A percentile compares a stretch with the other conserved stretches of the same genome.
These are phyloP conservation scores for Eledona agricola DNA, from an alignment of 2,888 invertebrate genomes.

Conservation along the genomic window DNA sequence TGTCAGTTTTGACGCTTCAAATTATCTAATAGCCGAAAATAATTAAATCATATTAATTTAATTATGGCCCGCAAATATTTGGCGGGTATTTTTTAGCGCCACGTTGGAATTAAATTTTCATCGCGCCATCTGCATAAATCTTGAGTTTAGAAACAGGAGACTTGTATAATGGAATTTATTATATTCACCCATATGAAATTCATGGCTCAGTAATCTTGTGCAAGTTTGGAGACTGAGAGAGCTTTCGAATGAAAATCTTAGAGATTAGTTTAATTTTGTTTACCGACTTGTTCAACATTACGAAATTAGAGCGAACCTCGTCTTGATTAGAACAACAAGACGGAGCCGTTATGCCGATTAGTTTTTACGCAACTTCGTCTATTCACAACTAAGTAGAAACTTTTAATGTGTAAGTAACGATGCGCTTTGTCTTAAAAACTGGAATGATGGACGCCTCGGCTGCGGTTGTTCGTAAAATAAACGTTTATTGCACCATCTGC, in stretches of 20 bases:
- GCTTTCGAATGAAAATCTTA: conserved; percentile 17
- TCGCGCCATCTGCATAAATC: too few species aligned
- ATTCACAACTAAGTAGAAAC: too few species aligned
- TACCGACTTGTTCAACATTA: conserved; percentile 7
- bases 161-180: conserved; percentile 20
- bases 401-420: conserved; percentile 7
- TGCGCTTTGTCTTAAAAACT: conserved; percentile 7
- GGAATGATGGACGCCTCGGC: conserved; percentile 3
- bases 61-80: too few species aligned
- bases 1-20: too few species aligned
- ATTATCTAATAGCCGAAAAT: too few species aligned
- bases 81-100: too few species aligned
- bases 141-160: too few species aligned
- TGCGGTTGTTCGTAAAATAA: conserved; percentile 7
- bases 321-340: conserved; percentile 4
- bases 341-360: too few species aligned
- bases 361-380: too few species aligned
- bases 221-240: conserved; percentile 13
- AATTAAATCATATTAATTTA: too few species aligned
- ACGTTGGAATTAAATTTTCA: too few species aligned
- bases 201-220: conserved; percentile 15
- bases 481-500: conserved; percentile 15
- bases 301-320: conserved; percentile 8
- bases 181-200: conserved; percentile 17
- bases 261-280: conserved; percentile 22